Base-by-base conservation (phyloP, 2,113 vertebrate genomes). In the Bambusicola thoracicus region DNA sequence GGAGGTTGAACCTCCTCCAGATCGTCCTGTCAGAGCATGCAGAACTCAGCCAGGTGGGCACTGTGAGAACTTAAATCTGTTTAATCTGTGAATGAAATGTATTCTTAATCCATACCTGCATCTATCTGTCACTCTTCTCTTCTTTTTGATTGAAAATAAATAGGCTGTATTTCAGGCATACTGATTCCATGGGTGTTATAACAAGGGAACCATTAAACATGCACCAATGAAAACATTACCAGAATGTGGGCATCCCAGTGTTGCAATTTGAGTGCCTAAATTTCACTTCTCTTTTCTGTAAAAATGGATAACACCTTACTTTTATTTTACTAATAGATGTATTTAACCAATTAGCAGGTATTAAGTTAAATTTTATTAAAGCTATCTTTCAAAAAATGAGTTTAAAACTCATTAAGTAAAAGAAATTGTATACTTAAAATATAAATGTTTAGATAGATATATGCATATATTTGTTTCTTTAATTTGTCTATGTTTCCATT, bases 11-110 rank as follows among this genome's bases (percentile, higher is more conserved):
- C 98, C 98, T 34, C 98, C 98, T 86, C 98, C 98, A 9, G 99
- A 99, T 94, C 97, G 99, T 58, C 99, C 99, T 1, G 84, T 99
- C 49, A 95, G 99, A 93, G 98, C 99, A 2, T 99, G 99, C 91
- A 98, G 99, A 95, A 99, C 99, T 36, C 99, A 99, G 81, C 98
- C 99, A 95, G 99, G 99, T 98, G 86, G 96, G 91, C 68, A 82
- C 10, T 8, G 4, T 75, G 66, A 76, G 80, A 82, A 61, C 72
- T 44, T 13, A 46, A 46, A 72, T 75, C 0, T 43, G 20, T 40
- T 49, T 32, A 32, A 38, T 82, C 20, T 74, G 27, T 66, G 41
- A 11, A 21, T 46, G 20, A 87, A 38, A 30, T 41, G 34, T 69
- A 87, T 34, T 73, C 2, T 1, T 73, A 69, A 41, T 73, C 7